Conservation (phyloP, 2,888 invertebrate genomes). For the Schizotus pectinicornis region DNA sequence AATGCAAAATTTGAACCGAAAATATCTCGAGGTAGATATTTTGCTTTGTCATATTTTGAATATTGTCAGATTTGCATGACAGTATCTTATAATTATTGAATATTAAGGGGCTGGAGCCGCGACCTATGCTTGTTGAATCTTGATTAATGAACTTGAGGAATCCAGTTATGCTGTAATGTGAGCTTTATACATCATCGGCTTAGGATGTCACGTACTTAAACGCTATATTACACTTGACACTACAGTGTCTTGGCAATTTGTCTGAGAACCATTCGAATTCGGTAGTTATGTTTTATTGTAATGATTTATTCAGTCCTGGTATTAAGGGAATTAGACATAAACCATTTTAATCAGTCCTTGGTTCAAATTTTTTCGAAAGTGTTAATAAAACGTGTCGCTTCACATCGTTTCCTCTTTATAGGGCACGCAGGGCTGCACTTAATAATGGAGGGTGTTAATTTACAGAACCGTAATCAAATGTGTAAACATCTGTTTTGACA, state of each 20-base stretch:
- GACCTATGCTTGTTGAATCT: conserved; percentile 43
- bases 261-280: conserved; percentile 30
- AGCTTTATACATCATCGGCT: conserved; percentile 47
- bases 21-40: background rate
- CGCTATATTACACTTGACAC: conserved; percentile 42
- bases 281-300: conserved; percentile 24
- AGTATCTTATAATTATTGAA: conserved; percentile 35
- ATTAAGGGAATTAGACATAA: conserved; percentile 18
- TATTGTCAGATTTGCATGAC: conserved; percentile 34
- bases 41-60: background rate
- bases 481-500: conserved; percentile 31
- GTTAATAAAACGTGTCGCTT: conserved; percentile 2
- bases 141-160: conserved; percentile 46
- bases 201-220: conserved; percentile 41
- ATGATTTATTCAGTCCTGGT: conserved; percentile 28
- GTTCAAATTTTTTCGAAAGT: conserved; percentile 4
- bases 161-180: conserved; percentile 47
- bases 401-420: conserved; percentile 16
- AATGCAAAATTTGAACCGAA: background rate
- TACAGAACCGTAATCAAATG: conserved; percentile 30
- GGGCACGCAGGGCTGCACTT: conserved; percentile 24
- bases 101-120: conserved; percentile 38
- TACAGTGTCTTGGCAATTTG: conserved; percentile 35
- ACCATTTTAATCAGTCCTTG: conserved; percentile 19
- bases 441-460: conserved; percentile 30